Evolutionary conservation across 2,797 vertebrate genomes (phyloP).

Genomic region (Sebastes nivosus): DNA sequence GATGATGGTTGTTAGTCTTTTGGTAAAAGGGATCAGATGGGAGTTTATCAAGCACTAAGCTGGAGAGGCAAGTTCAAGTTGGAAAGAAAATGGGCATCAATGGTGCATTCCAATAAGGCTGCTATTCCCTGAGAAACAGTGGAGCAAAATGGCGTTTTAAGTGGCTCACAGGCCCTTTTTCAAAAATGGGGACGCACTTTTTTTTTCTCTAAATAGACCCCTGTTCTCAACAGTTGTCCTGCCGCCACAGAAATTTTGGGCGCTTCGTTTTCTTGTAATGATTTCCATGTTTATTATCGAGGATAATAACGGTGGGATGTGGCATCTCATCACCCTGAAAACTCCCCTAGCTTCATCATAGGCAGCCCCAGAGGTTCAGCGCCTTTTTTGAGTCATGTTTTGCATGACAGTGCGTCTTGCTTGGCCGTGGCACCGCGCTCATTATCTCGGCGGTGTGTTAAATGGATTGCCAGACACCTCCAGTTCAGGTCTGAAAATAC

Average conservation of each 20-base stretch:
- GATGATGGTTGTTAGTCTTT: slow-evolving; percentile 3
- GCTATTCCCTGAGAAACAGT: slow-evolving; percentile 33
- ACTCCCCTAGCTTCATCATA: slow-evolving; percentile 23
- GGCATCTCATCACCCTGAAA: slow-evolving; percentile 18
- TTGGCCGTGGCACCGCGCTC: slow-evolving; percentile 34
- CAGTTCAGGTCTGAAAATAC: slow-evolving; percentile 52
- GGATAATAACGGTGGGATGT: not conserved
- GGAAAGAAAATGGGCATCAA: slow-evolving; percentile 36
- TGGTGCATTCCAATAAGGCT: slow-evolving; percentile 34
- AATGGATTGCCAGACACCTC: slow-evolving; percentile 71
- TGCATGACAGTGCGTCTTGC: slow-evolving; percentile 49
- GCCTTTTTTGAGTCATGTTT: slow-evolving; percentile 37
- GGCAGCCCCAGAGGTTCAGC: slow-evolving; percentile 1
- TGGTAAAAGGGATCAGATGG: slow-evolving; percentile 28
- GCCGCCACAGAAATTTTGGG: not conserved
- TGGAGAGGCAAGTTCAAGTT: slow-evolving; percentile 25
- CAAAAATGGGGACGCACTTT: slow-evolving; percentile 13
- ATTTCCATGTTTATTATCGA: not conserved
- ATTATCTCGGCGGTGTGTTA: slow-evolving; percentile 66
- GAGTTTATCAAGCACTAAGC: slow-evolving; percentile 42
- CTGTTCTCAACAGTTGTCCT: not conserved
- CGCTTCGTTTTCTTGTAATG: not conserved
- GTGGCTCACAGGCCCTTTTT: slow-evolving; percentile 38
- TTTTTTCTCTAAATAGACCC: not conserved
- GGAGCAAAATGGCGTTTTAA: slow-evolving; percentile 66